Conservation (phyloP, 2,888 invertebrate species). For the Mythimna ferrago region DNA sequence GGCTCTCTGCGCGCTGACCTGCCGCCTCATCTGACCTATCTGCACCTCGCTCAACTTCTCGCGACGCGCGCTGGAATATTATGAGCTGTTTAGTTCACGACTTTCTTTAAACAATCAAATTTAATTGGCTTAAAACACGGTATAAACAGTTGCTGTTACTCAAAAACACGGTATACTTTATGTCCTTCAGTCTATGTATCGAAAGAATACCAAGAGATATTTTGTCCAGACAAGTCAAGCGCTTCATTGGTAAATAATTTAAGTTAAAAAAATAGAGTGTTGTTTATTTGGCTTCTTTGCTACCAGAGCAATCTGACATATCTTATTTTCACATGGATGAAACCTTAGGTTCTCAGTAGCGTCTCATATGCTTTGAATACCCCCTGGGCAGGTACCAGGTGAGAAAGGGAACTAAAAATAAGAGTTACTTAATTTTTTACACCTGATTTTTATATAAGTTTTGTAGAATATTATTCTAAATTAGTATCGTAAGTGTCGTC, state of each 20-base stretch:
- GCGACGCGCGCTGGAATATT: slow-evolving; percentile 88
- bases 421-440: too few relatives aligned
- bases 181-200: slow-evolving; percentile 24
- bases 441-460: too few relatives aligned
- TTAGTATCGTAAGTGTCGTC: too few relatives aligned
- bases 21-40: slow-evolving; percentile 95
- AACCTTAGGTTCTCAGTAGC: too few relatives aligned
- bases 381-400: too few relatives aligned
- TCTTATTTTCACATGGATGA: too few relatives aligned
- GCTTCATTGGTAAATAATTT: slow-evolving; percentile 6
- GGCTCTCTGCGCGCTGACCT: slow-evolving; percentile 94
- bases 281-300: neutral
- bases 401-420: too few relatives aligned
- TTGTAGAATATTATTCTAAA: too few relatives aligned
- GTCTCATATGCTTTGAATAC: too few relatives aligned
- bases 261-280: neutral
- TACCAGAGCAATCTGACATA: neutral
- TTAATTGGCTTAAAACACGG: neutral
- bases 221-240: slow-evolving; percentile 19
- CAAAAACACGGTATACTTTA: neutral
- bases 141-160: neutral
- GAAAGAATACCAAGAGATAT: neutral
- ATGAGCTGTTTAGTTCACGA: slow-evolving; percentile 51
- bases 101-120: slow-evolving; percentile 6
- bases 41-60: slow-evolving; percentile 95